Conservation (phyloP, 2,113 vertebrate genomes). For the Hiodon tergisus region DNA sequence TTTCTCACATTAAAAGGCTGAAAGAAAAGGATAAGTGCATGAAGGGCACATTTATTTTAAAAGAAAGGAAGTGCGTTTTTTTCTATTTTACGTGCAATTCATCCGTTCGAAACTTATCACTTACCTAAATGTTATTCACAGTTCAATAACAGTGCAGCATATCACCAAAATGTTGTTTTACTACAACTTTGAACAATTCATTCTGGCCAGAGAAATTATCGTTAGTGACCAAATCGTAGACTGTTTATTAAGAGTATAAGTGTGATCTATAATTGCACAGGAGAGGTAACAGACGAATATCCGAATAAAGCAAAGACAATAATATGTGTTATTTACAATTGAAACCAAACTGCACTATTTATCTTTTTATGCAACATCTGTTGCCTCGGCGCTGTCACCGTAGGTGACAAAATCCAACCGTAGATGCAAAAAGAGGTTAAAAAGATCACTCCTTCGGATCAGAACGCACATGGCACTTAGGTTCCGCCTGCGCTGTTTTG, state of each 20-base stretch:
- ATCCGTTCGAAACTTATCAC: too few species aligned
- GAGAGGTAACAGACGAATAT: background rate
- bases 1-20: conserved; percentile 56
- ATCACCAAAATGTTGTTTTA: too few species aligned
- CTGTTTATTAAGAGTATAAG: too few species aligned
- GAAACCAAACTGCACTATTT: conserved; percentile 34
- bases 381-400: conserved; percentile 56
- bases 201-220: too few species aligned
- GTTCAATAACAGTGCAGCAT: too few species aligned
- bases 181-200: too few species aligned
- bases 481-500: conserved; percentile 40
- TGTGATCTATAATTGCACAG: too few species aligned
- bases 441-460: conserved; percentile 56
- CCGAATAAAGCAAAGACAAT: background rate
- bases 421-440: conserved; percentile 60
- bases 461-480: conserved; percentile 27
- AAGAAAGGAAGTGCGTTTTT: conserved; percentile 50
- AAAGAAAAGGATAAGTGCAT: conserved; percentile 41
- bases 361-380: conserved; percentile 56
- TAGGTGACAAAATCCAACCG: conserved; percentile 49
- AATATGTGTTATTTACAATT: conserved; percentile 28
- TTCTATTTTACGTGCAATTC: conserved; percentile 7
- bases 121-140: too few species aligned
- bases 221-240: too few species aligned
- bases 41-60: conserved; percentile 51